Evolutionary conservation across 30 jellyfish, hydroid and myxozoan genomes (phyloP), one percentile per base, ranked within the genome.

Genomic region (Aurelia coerulea): DNA sequence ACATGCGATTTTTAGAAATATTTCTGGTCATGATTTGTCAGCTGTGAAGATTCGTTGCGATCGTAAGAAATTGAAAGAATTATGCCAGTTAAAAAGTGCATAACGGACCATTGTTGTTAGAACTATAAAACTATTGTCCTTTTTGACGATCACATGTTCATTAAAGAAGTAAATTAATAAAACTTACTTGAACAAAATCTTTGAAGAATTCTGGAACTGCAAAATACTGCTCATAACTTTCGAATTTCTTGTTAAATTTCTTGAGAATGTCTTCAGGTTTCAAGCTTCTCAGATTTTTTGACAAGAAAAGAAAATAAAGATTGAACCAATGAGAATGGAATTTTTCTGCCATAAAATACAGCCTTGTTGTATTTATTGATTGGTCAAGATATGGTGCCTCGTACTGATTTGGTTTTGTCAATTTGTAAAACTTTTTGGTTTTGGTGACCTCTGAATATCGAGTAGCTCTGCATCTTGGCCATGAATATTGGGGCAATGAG

Each of bases 261-360:
- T 6, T 68, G 5, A 14, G 35, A 53, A 86, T 19, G 16, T 50
- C 73, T 12, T 65, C 33, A 7, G 62, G 73, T 6, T 92, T 80
- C 11, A 52, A 31, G 15, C 78, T 85, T 5, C 37, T 54, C 56
- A 23, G 53, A 10, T 77, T 52, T 31, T 31, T 39, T 14, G 77
- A 23, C 88, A 85, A 49, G 23, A 79, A 83, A 16, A 39, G 37
- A 78, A 87, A 92, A 64, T 92, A 92, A 54, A 86, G 91, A 19
- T 68, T 86, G 79, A 92, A 92, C 98, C 98, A 92, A 65, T 83
- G 90, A 2, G 98, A 79, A 29, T 80, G 90, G 62, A 85, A 76
- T 7, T 78, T 70, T 51, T 86, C 98, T 12, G 80, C 65, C 91
- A 77, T 67, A 9, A 96, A 71, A 19, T 86, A 76, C 5, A 39